Base-by-base conservation (phyloP, 2,113 vertebrate species). In the Bos javanicus region DNA sequence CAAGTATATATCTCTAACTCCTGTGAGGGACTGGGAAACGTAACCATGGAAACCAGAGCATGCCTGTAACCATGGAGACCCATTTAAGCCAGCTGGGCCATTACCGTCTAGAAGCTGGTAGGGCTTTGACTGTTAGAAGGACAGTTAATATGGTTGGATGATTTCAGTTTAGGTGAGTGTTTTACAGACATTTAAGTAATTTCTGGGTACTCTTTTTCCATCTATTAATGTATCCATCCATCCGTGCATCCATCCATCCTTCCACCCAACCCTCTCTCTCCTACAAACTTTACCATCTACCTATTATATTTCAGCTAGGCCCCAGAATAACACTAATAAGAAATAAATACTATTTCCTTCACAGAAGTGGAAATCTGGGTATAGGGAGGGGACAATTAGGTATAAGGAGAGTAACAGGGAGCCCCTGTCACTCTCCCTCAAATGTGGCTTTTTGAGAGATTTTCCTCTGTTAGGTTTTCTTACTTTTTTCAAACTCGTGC, bases 41-140 rank as follows among this genome's bases (percentile, higher is more conserved):
- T 98, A 93, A 97, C 98, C 98, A 98, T 98, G 96, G 98, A 97
- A 98, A 98, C 97, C 59, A 90, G 91, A 97, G 96, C 93, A 97
- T 95, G 95, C 95, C 59, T 90, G 98, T 98, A 93, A 98, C 98
- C 97, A 98, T 98, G 93, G 98, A 97, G 81, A 98, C 94, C 89
- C 97, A 97, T 92, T 97, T 95, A 98, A 97, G 95, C 96, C 89
- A 96, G 97, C 98, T 97, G 93, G 90, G 95, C 97, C 84, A 56
- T 95, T 87, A 67, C 33, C 6, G 0, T 87, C 81, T 93, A 78
- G 95, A 96, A 97, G 91, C 89, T 93, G 48, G 84, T 74, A 64
- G 48, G 46, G 86, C 21, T 87, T 4, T 54, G 64, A 48, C 74
- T 92, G 28, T 95, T 92, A 95, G 59, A 78, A 97, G 81, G 52